phyloP scores from a whole-genome alignment of 2,888 invertebrate genomes.

The Pardosa pseudoannulata region DNA sequence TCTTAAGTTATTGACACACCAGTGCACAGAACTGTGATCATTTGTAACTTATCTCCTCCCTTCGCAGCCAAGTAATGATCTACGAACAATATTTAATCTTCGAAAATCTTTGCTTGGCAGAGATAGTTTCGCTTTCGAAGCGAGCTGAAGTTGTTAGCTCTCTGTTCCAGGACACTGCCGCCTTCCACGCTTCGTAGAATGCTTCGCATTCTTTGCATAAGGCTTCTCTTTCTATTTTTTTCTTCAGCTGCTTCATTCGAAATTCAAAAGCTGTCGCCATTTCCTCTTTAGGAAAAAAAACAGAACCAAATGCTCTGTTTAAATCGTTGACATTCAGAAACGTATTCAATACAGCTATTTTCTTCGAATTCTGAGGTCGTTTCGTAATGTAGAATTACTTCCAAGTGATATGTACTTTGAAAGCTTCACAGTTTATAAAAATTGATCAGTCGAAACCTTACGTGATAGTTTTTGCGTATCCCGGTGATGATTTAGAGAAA shows the following conservation, averaged over 20 bases:
- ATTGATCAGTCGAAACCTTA: neutral
- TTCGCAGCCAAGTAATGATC: neutral
- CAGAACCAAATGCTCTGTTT: neutral
- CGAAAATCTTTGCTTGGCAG: neutral
- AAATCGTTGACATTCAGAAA: slow-evolving; percentile 13
- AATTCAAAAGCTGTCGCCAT: slow-evolving; percentile 9
- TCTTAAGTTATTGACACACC: neutral
- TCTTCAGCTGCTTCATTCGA: neutral
- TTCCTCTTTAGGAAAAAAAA: neutral
- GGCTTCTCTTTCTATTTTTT: too few relatives aligned
- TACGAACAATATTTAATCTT: slow-evolving; percentile 14
- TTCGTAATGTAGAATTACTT: neutral
- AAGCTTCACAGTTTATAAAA: neutral
- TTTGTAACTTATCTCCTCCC: neutral
- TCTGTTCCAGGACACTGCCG: neutral
- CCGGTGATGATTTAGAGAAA: too few relatives aligned
- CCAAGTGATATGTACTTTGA: neutral
- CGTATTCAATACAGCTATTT: neutral
- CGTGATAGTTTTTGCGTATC: too few relatives aligned
- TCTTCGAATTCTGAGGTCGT: neutral
- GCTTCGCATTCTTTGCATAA: slow-evolving; percentile 1
- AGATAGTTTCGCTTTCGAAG: slow-evolving; percentile 11
- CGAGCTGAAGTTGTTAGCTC: neutral
- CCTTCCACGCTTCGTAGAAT: slow-evolving; percentile 5
- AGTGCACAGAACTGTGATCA: neutral